A percentile compares a stretch with the other conserved stretches of the same genome.
phyloP scores from a whole-genome alignment of 2,797 vertebrate genomes.

The Catamblyrhynchus diadema region DNA sequence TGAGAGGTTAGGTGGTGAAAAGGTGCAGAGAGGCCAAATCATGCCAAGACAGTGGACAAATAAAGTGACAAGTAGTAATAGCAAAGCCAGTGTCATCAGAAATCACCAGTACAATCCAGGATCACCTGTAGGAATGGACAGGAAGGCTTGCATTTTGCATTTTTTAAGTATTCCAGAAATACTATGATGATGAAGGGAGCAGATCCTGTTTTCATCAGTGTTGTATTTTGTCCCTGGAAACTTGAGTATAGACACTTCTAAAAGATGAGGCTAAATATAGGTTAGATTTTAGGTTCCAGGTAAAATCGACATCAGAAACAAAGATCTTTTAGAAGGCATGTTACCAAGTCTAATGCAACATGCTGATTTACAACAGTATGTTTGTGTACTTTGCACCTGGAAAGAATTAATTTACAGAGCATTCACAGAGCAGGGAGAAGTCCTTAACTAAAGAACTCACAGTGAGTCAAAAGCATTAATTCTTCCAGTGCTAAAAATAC shows the following conservation, averaged over 20 bases:
- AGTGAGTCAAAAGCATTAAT: background rate
- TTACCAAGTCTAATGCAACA: background rate
- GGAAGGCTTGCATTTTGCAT: background rate
- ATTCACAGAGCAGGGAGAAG: background rate
- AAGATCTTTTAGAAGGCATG: background rate
- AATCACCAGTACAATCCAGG: background rate
- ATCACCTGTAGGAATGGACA: background rate
- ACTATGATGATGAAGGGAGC: background rate
- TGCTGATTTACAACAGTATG: background rate
- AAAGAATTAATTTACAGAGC: background rate
- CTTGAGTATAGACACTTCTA: background rate
- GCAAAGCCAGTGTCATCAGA: constrained; percentile 11
- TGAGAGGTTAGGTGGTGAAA: constrained; percentile 52
- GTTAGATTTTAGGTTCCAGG: background rate
- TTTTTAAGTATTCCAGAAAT: background rate
- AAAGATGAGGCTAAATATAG: background rate
- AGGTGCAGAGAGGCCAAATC: constrained; percentile 71
- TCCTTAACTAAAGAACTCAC: background rate
- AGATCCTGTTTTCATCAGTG: background rate
- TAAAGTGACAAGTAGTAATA: constrained; percentile 46
- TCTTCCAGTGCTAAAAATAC: background rate
- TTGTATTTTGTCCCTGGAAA: background rate
- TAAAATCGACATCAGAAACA: background rate
- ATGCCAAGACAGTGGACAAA: constrained; percentile 75
- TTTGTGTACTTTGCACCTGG: background rate